A percentile compares a stretch with the other conserved stretches of the same genome.
These are phyloP conservation scores for Mastomys natalensis DNA, from an alignment of 2,113 vertebrate species.

Conservation along the genomic window DNA sequence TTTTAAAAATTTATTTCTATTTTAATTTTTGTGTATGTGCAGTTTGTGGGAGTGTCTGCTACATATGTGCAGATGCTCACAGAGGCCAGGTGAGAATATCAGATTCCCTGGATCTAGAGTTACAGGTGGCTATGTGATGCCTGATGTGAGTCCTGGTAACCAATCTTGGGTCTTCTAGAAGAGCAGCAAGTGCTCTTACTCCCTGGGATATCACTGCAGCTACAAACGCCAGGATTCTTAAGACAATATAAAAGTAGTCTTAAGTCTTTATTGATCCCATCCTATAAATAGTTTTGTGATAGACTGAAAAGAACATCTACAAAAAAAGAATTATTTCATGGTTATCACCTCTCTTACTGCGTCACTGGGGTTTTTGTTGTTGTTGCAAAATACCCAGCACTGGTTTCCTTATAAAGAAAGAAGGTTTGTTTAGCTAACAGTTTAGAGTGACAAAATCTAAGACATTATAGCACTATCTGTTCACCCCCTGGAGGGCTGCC, in stretches of 20 bases:
- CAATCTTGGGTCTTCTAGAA: not conserved
- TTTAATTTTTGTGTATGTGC: not conserved
- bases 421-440: not conserved
- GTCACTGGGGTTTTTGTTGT: not conserved
- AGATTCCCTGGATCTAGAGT: not conserved
- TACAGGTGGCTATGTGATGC: not conserved
- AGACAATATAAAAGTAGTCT: not conserved
- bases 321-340: not conserved
- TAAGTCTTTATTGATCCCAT: not conserved
- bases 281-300: not conserved
- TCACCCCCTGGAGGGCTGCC: not conserved
- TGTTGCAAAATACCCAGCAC: not conserved
- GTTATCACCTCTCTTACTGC: not conserved
- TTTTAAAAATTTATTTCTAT: not conserved
- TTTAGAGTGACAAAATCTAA: not conserved
- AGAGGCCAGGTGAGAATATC: not conserved
- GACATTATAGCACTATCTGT: not conserved
- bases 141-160: not conserved
- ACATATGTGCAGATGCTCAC: not conserved
- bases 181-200: not conserved
- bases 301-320: not conserved
- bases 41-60: not conserved
- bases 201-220: not conserved
- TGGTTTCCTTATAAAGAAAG: not conserved
- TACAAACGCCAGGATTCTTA: too few relatives aligned